Conservation (phyloP, 2,113 vertebrate species). For the Sebastes schlegelii region DNA sequence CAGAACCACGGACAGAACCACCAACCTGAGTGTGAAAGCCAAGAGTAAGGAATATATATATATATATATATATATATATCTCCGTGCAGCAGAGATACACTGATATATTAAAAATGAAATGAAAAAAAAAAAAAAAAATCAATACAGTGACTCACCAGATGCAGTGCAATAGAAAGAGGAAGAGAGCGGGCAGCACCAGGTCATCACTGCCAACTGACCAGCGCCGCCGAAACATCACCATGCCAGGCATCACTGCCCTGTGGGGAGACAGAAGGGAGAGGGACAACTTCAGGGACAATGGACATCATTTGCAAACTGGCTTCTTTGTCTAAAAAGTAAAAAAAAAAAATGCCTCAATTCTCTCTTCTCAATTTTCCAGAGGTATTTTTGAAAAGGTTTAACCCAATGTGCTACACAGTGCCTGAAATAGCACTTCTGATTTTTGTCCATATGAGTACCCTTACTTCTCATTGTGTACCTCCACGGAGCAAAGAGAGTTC, state of each 20-base stretch:
- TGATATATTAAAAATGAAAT: background rate
- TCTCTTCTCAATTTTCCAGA: background rate
- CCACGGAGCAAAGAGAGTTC: no score
- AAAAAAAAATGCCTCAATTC: background rate
- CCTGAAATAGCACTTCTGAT: no score
- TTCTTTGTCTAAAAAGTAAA: conserved; percentile 6
- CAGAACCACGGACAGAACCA: conserved; percentile 98
- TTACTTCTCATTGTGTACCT: no score
- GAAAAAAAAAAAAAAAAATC: background rate
- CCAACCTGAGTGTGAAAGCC: conserved; percentile 86
- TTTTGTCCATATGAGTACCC: no score
- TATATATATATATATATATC: no score
- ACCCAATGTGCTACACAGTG: background rate
- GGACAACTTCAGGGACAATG: conserved; percentile 24
- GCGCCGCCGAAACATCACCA: conserved; percentile 99
- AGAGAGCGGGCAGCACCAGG: conserved; percentile 98
- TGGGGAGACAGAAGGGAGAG: background rate
- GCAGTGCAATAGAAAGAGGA: conserved; percentile 97
- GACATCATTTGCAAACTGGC: background rate
- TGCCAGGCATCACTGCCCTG: conserved; percentile 94
- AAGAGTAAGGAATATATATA: background rate
- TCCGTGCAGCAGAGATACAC: background rate
- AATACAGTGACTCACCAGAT: conserved; percentile 87
- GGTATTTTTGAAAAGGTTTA: background rate
- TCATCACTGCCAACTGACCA: conserved; percentile 99